Base-by-base conservation (phyloP, 1,140 invertebrate species). In the Brachystomella parvula region DNA sequence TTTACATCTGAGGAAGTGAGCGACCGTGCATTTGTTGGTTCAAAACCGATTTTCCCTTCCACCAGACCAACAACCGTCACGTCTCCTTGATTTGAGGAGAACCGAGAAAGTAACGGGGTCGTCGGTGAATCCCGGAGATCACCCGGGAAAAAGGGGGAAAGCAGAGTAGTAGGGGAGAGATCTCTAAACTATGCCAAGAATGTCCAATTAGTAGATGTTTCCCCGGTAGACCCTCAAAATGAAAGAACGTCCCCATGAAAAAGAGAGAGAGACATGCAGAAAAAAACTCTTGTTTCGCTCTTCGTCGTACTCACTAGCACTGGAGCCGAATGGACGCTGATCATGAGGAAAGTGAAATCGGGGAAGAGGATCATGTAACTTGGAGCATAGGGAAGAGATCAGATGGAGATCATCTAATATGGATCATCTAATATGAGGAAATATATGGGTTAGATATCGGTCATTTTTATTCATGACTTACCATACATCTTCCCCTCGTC, bases 401-500 rank as follows among this genome's bases (percentile, higher is more conserved):
- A 12, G 39, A 12, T n/a, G n/a, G n/a, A n/a, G n/a, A n/a, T n/a
- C n/a, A n/a, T n/a, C n/a, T n/a, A n/a, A n/a, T n/a, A n/a, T n/a
- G n/a, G n/a, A n/a, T n/a, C n/a, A n/a, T n/a, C n/a, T n/a, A n/a
- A n/a, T n/a, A n/a, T n/a, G n/a, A n/a, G n/a, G n/a, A n/a, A n/a
- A n/a, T n/a, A n/a, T n/a, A n/a, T n/a, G n/a, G n/a, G n/a, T n/a
- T n/a, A n/a, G n/a, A n/a, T n/a, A n/a, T n/a, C n/a, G n/a, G n/a
- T n/a, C n/a, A n/a, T n/a, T n/a, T n/a, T n/a, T n/a, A n/a, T n/a
- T n/a, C 53, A 9, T 68, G 73, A 90, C 94, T 93, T 83, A 98
- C 96, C 96, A 84, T 99, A 99, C 97, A 99, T 99, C 87, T 99
- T 99, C 77, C 97, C 97, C 82, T 99, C 96, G 80, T 99, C 97